Conservation (phyloP, 2,797 vertebrate genomes). For the Sebastes elongatus region DNA sequence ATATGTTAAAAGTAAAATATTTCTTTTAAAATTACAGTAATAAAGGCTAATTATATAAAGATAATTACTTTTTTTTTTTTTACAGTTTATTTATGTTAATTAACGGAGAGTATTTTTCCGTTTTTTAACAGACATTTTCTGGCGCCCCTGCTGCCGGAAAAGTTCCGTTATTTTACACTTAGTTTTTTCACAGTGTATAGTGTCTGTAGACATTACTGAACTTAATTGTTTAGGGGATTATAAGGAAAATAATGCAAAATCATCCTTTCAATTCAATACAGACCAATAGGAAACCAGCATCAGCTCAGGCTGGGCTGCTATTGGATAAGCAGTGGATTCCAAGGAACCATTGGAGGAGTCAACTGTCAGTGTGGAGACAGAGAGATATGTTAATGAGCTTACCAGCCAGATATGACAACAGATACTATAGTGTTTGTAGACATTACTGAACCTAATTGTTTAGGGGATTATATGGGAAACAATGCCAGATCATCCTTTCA, state of each 20-base stretch:
- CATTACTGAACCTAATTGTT: slow-evolving; percentile 1
- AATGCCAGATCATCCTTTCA: neutral
- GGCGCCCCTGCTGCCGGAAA: too few relatives aligned
- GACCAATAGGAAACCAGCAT: slow-evolving; percentile 57
- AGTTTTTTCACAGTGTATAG: too few relatives aligned
- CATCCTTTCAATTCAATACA: neutral
- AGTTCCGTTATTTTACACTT: too few relatives aligned
- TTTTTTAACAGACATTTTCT: too few relatives aligned
- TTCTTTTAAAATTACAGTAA: too few relatives aligned
- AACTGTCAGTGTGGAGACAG: slow-evolving; percentile 40
- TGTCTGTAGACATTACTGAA: neutral
- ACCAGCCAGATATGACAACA: neutral
- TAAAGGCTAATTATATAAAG: too few relatives aligned
- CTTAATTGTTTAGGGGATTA: slow-evolving; percentile 10
- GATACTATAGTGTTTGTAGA: neutral
- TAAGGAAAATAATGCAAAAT: neutral
- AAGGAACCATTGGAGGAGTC: slow-evolving; percentile 58
- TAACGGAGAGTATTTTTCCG: too few relatives aligned
- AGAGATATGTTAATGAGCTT: slow-evolving; percentile 36
- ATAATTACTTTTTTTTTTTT: too few relatives aligned
- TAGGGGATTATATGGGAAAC: neutral
- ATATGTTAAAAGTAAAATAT: too few relatives aligned
- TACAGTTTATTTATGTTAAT: too few relatives aligned
- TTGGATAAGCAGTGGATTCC: slow-evolving; percentile 48
- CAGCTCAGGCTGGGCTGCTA: slow-evolving; percentile 1